Percentiles rank a stretch among this genome's conserved stretches.
Conservation (phyloP, 2,113 vertebrate genomes). For the Thomomys bottae region DNA sequence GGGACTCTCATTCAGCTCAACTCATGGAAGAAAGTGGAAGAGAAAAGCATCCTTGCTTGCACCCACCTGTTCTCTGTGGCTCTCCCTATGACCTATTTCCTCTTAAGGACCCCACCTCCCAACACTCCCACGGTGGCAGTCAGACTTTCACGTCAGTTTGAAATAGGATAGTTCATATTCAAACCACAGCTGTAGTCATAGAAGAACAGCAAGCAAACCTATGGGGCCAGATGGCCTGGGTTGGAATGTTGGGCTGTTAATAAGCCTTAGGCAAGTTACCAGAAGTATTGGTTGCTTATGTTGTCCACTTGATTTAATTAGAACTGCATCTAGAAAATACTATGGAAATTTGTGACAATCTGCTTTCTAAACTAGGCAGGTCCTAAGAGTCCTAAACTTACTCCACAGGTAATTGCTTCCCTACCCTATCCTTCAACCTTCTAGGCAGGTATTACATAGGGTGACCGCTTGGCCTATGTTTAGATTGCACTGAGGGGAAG, state of each 20-base stretch:
- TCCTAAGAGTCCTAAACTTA: neutral
- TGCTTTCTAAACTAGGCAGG: neutral
- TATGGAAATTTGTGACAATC: neutral
- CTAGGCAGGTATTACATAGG: fast-evolving
- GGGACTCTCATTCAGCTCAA: neutral
- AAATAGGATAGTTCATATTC: neutral
- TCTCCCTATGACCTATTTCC: neutral
- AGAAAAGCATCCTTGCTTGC: neutral
- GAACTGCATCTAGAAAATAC: neutral
- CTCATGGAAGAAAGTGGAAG: neutral
- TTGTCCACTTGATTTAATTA: neutral
- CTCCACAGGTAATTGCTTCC: neutral
- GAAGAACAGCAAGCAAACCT: neutral
- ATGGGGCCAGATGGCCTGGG: neutral
- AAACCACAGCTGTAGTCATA: neutral
- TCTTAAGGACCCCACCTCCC: neutral
- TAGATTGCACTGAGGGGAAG: neutral
- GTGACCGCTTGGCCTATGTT: neutral
- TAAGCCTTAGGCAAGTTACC: neutral
- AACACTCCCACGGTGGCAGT: neutral
- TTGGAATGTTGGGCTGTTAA: neutral
- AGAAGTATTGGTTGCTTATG: neutral
- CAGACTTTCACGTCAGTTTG: neutral
- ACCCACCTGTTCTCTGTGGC: neutral
- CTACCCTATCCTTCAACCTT: neutral